Conservation (phyloP, 2,888 invertebrate genomes). For the Acanthosepion esculentum region DNA sequence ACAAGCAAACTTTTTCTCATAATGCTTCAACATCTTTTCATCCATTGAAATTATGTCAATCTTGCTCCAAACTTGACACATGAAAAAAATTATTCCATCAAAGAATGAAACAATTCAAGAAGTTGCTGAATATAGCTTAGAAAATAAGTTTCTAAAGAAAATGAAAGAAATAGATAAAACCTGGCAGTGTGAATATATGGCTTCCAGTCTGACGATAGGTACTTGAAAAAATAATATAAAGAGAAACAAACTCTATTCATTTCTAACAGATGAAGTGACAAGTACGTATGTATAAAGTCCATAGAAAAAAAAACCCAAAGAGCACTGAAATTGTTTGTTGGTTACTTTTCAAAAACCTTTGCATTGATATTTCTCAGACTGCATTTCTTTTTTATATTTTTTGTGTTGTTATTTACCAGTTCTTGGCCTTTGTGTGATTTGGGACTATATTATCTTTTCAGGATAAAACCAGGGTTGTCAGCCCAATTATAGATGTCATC, state of each 20-base stretch:
- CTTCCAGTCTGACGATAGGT: background rate
- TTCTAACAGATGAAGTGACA: background rate
- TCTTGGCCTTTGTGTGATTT: background rate
- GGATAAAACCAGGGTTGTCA: constrained; percentile 93
- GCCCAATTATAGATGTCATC: constrained; percentile 98
- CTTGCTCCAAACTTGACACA: background rate
- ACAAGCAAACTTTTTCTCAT: no score
- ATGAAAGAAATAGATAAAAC: background rate
- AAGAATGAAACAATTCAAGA: background rate
- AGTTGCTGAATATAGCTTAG: background rate
- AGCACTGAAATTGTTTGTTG: background rate
- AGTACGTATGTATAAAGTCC: background rate
- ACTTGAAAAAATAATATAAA: background rate
- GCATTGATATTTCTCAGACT: background rate
- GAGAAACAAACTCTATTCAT: background rate
- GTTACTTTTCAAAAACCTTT: background rate
- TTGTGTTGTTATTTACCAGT: background rate
- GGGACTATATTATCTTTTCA: constrained; percentile 67
- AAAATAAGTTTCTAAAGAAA: background rate
- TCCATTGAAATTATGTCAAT: background rate
- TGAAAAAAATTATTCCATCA: background rate
- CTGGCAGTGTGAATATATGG: background rate
- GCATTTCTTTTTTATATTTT: background rate
- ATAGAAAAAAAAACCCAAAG: background rate
- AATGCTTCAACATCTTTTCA: background rate